A percentile compares a stretch with the other conserved stretches of the same genome.
These are phyloP conservation scores for Drosophila seclusa DNA, from an alignment of 2,888 invertebrate species.

Conservation along the genomic window DNA sequence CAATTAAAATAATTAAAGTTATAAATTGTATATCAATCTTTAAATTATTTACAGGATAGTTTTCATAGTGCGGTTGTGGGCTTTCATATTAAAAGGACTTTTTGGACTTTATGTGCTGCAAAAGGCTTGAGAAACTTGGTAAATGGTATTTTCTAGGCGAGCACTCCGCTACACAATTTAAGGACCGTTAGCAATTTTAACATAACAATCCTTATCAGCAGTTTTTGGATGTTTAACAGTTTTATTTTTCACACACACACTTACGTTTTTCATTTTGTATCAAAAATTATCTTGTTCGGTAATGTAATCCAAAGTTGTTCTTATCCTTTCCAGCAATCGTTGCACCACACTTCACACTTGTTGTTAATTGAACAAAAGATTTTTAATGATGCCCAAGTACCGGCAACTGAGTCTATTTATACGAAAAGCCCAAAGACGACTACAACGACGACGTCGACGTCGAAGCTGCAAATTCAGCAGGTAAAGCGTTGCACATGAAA, in stretches of 20 bases:
- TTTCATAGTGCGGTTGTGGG: background rate
- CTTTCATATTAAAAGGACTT: background rate
- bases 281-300: constrained; percentile 27
- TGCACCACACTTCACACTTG: constrained; percentile 65
- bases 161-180: background rate
- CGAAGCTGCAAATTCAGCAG: constrained; percentile 64
- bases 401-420: constrained; percentile 84
- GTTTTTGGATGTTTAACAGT: background rate
- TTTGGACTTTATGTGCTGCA: too few species aligned
- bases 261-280: constrained; percentile 81
- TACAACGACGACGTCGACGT: constrained; percentile 18
- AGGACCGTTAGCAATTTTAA: constrained; percentile 1
- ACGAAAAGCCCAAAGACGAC: constrained; percentile 66
- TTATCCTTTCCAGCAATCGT: constrained; percentile 58
- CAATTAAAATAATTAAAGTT: background rate
- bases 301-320: constrained; percentile 57
- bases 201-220: background rate
- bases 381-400: constrained; percentile 84
- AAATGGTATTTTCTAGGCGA: background rate
- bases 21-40: background rate
- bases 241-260: constrained; percentile 47
- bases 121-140: background rate
- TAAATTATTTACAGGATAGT: background rate
- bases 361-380: constrained; percentile 84
- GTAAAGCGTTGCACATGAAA: constrained; percentile 71